Base-by-base conservation (phyloP, 53 echinoderm and acorn worm genomes). In the Paracentrotus lividus region DNA sequence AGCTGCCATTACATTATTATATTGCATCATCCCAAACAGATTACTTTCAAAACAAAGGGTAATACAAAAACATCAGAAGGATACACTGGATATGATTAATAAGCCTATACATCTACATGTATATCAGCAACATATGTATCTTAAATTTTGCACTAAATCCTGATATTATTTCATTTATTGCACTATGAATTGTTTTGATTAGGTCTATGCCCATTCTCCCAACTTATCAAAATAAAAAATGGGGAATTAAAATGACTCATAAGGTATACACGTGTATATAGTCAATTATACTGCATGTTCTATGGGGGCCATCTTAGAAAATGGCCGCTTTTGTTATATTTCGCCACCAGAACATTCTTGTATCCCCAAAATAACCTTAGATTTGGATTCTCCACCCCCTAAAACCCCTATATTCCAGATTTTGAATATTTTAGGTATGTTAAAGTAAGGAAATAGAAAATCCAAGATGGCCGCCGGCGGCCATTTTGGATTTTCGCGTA, bases 171-270 rank as follows among this genome's bases (percentile, higher is more conserved):
- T 59, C 60, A 59, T 59, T 59, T 59, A 59, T 59, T 59, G 60
- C 60, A 59, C 60, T 59, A 59, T 59, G 60, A 59, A 59, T 59
- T 59, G 60, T 59, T 59, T 59, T 59, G 60, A 59, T 59, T 59
- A 59, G 60, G 60, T 59, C 60, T 59, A 59, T 59, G 60, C 60
- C 60, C 60, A 59, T 59, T 59, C 60, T 59, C 60, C 60, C 60
- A 59, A 59, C 60, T 59, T 59, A 59, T 59, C 60, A 59, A 59
- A 59, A 59, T 59, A 15, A 59, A 59, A 59, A 59, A 59, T 59
- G 60, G 60, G 60, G 60, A 59, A 59, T 59, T 59, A 59, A 59
- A 59, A 59, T 59, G 60, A 59, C 60, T 59, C 60, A 59, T 59
- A 59, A 59, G 60, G 60, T 59, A 51, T 51, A 59, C 60, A 59